These are phyloP conservation scores for Phoxinus phoxinus DNA, from an alignment of 2,113 vertebrate genomes.

Conservation along the genomic window DNA sequence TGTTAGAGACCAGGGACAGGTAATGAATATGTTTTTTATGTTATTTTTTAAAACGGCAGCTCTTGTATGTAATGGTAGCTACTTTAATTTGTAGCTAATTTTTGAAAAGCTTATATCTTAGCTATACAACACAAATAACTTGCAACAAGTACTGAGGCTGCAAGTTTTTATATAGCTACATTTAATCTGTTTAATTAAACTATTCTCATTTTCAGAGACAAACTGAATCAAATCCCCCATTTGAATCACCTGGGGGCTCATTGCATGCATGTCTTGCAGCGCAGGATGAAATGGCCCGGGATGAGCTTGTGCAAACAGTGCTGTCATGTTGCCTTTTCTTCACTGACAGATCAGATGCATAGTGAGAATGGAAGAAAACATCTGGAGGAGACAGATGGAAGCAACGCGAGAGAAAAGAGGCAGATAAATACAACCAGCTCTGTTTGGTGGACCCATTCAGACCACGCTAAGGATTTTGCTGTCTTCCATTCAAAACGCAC, in stretches of 20 bases:
- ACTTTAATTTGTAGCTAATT: background rate
- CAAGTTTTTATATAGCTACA: background rate
- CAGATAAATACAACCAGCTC: slow-evolving; percentile 72
- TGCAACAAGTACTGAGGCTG: background rate
- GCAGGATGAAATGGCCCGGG: slow-evolving; percentile 55
- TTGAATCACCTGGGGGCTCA: background rate
- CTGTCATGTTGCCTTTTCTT: slow-evolving; percentile 69
- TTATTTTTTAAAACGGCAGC: no score
- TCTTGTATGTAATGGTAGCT: background rate
- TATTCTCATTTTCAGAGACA: background rate
- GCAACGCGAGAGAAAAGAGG: slow-evolving; percentile 66
- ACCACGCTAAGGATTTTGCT: slow-evolving; percentile 59
- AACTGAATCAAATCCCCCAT: background rate
- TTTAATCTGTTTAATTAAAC: background rate
- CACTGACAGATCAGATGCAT: slow-evolving; percentile 61
- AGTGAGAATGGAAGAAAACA: slow-evolving; percentile 72
- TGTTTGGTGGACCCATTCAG: slow-evolving; percentile 66
- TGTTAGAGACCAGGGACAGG: background rate
- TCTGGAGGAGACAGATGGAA: slow-evolving; percentile 74
- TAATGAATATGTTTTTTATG: background rate
- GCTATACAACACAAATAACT: background rate
- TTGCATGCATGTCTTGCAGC: slow-evolving; percentile 53
- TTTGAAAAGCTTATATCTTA: background rate
- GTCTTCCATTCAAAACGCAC: slow-evolving; percentile 54
- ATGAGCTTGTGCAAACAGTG: slow-evolving; percentile 74